Evolutionary conservation across 2,113 vertebrate genomes (phyloP).

Genomic region (Chaetodon auriga): DNA sequence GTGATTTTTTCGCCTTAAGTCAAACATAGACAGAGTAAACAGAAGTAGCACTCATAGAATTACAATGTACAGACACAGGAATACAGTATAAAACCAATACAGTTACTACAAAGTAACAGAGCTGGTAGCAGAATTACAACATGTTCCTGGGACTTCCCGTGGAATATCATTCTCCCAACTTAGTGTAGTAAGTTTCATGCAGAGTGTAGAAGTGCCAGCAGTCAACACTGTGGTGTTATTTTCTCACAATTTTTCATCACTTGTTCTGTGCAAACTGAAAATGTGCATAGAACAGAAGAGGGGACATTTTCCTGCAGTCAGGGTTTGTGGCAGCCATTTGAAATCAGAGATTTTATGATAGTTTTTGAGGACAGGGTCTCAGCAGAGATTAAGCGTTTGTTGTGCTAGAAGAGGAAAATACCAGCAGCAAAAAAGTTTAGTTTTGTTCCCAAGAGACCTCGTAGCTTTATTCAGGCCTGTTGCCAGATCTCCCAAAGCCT

Average conservation of each 20-base stretch:
- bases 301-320: neutral
- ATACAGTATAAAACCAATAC: neutral
- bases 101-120: neutral
- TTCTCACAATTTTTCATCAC: no score
- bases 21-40: neutral
- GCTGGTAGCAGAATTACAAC: neutral
- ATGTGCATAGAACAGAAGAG: neutral
- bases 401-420: neutral
- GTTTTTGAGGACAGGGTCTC: conserved; percentile 21
- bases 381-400: conserved; percentile 11
- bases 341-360: conserved; percentile 5
- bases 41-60: neutral
- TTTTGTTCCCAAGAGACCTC: conserved; percentile 31
- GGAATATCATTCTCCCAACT: neutral
- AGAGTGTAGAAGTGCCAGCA: neutral
- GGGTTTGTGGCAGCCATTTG: neutral
- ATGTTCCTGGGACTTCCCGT: neutral
- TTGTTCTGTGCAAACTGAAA: neutral
- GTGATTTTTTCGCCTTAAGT: no score
- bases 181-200: neutral
- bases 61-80: neutral
- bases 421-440: conserved; percentile 36
- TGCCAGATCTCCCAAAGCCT: conserved; percentile 59
- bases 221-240: neutral
- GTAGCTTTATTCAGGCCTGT: conserved; percentile 54